Evolutionary conservation across 2,888 invertebrate species (phyloP).

Genomic region (Uropetala carovei): DNA sequence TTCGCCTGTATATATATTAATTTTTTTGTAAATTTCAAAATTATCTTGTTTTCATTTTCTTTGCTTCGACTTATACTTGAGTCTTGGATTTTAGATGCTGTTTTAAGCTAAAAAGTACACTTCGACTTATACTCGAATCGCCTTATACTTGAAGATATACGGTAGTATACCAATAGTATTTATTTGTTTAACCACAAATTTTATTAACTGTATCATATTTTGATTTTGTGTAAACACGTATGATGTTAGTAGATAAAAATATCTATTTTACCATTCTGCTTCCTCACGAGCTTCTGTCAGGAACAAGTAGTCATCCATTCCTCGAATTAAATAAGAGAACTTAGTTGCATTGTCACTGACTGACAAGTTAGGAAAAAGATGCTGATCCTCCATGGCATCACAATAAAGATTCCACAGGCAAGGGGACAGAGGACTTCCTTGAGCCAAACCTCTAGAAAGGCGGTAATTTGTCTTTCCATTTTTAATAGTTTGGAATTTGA

Average conservation of each 20-base stretch:
- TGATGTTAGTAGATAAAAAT: background rate
- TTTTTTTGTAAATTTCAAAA: no score
- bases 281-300: background rate
- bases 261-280: background rate
- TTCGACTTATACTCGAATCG: no score
- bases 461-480: background rate
- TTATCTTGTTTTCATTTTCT: no score
- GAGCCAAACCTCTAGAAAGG: background rate
- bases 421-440: background rate
- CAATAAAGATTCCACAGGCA: background rate
- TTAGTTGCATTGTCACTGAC: background rate
- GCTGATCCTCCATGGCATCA: background rate
- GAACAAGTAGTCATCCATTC: background rate
- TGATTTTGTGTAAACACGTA: no score
- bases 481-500: background rate
- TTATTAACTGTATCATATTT: no score
- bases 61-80: no score
- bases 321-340: background rate
- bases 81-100: no score
- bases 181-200: no score
- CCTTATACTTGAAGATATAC: no score
- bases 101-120: no score
- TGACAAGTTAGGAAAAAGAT: background rate
- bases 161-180: no score
- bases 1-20: no score